Evolutionary conservation across 2,797 vertebrate species (phyloP).

Genomic region (Peromyscus melanophrys): DNA sequence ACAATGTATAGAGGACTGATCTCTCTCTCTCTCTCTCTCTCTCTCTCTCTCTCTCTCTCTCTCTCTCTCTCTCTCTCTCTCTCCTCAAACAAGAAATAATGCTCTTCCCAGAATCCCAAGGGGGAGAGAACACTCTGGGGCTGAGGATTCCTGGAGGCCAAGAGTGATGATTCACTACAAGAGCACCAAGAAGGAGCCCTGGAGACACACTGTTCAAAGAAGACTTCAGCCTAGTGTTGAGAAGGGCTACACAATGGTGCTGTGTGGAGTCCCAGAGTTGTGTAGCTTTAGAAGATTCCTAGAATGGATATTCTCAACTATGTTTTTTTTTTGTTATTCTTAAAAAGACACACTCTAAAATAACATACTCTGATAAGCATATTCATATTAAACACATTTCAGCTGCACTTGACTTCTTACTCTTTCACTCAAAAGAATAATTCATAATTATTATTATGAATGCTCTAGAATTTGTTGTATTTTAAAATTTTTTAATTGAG

Average conservation of each 20-base stretch:
- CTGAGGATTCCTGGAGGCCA: background rate
- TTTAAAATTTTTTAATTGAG: conserved; percentile 8
- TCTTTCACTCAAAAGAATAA: conserved; percentile 9
- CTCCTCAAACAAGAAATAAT: background rate
- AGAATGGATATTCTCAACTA: background rate
- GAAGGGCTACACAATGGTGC: background rate
- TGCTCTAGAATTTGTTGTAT: background rate
- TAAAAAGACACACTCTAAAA: background rate
- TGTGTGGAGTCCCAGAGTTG: background rate
- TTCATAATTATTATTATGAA: background rate
- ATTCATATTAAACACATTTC: background rate
- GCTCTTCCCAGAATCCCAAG: background rate
- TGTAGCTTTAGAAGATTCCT: background rate
- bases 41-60: background rate
- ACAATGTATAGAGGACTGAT: background rate
- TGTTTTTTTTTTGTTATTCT: conserved; percentile 44
- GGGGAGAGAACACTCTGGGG: background rate
- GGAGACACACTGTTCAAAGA: background rate
- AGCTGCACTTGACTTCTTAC: background rate
- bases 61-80: background rate
- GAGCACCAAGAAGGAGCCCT: background rate
- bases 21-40: background rate
- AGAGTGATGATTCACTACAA: background rate
- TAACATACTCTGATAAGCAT: background rate
- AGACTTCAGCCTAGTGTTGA: background rate